Base-by-base conservation (phyloP, 2,888 invertebrate genomes). In the Erebia epiphron region DNA sequence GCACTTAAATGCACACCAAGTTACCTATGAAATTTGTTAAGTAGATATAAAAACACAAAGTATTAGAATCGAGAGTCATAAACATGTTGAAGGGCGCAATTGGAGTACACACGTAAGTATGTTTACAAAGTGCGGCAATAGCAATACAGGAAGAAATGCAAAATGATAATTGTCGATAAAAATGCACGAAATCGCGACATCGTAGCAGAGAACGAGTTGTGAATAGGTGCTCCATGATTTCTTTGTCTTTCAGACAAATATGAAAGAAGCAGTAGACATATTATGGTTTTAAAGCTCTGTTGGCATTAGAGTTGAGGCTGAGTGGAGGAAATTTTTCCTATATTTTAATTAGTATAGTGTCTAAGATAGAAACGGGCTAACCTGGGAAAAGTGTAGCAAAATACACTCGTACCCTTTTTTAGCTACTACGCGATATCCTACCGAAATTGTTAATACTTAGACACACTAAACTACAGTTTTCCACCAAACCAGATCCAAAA, bases 131-230 rank as follows among this genome's bases (percentile, higher is more conserved):
- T 81, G 80, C 69, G 79, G 82, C 83, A 75, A 79, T 82, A 80
- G 83, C 83, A 75, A 79, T 83, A 80, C 81, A 86, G 88, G 87
- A 87, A 88, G 88, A 85, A 81, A 87, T 84, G 86, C 82, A 80
- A 85, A 87, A 88, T 85, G 81, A 83, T 86, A 86, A 87, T 83
- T 85, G 86, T 84, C 88, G 83, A 87, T 86, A 86, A 89, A 87
- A 82, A 77, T 75, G 75, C 79, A 75, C 77, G 78, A 74, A 77
- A 77, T 79, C 75, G 79, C 75, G 79, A 74, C 77, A 77, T 78
- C 74, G 78, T 58, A 72, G 71, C 66, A 26, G 67, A 67, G 69
- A 76, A 67, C 74, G 71, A 72, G 69, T 60, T 56, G 71, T 54
- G 50, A 65, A 46, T 71, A 71, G 58, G 64, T 10, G 5, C 16